Conservation (phyloP, 2,797 vertebrate species). For the Linurgus olivaceus region DNA sequence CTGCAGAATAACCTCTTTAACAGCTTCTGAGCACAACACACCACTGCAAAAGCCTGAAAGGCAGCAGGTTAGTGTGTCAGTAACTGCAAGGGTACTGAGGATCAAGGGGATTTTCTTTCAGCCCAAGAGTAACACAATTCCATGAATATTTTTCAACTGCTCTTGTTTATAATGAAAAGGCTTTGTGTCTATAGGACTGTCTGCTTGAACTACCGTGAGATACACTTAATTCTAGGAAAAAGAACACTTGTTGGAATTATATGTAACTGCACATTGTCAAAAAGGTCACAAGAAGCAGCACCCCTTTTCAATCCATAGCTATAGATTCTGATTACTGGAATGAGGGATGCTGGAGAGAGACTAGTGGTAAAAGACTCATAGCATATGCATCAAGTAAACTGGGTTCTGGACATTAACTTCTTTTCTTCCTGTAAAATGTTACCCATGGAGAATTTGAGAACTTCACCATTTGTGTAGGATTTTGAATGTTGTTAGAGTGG, state of each 20-base stretch:
- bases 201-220: neutral
- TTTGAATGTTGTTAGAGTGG: neutral
- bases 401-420: neutral
- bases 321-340: neutral
- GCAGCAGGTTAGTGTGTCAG: neutral
- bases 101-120: slow-evolving; percentile 16
- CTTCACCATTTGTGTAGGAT: neutral
- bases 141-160: neutral
- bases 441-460: neutral
- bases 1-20: neutral
- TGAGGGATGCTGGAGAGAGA: neutral
- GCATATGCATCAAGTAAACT: neutral
- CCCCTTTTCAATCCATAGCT: neutral
- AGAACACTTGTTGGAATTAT: neutral
- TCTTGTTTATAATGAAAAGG: neutral
- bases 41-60: slow-evolving; percentile 24
- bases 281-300: neutral
- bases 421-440: neutral
- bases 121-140: neutral
- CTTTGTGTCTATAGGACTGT: neutral
- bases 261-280: neutral
- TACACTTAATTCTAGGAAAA: neutral
- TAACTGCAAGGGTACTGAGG: neutral
- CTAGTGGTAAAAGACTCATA: neutral
- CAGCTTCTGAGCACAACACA: neutral